Evolutionary conservation across 1,140 invertebrate genomes (phyloP), one percentile per base, ranked within the genome.

Genomic region (Pectinophora gossypiella): DNA sequence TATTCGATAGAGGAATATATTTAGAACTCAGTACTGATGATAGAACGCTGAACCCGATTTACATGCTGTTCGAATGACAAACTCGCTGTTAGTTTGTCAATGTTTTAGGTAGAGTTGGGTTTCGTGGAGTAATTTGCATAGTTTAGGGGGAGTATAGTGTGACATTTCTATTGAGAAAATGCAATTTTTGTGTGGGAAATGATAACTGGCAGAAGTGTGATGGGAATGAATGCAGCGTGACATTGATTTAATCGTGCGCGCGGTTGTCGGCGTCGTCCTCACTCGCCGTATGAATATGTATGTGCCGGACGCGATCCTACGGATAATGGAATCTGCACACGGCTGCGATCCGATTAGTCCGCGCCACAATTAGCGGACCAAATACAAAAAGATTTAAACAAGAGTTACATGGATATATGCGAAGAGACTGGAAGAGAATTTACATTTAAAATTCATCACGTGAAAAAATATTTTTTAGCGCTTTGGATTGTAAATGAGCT

Each of bases 301-400:
- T 79, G 68, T 61, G 55, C 56, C 62, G 69, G 64, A 68, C 68
- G 66, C 68, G 71, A 81, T 84, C 76, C 76, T 71, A 56, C 72
- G 66, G 72, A 77, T 84, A 84, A 84, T 84, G 69, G 70, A 84
- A 84, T 81, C 76, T 81, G 74, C 76, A 84, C 77, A 77, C 77
- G 68, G 70, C 62, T 73, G 66, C 67, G 65, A 81, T 81, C 72
- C 61, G 76, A 76, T 83, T 84, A 79, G 71, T 69, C 68, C 51
- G 59, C 54, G 54, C 68, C 64, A 69, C 74, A 79, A 80, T 80
- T 79, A 78, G 65, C 61, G 60, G 51, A 55, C 53, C 45, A 13
- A 21, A n/a, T 10, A 23, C 48, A 58, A 62, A 62, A 62, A 62
- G 55, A 58, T 61, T 61, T 42, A 40, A 54, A 40, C 36, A 40